Evolutionary conservation across 1,140 invertebrate genomes (phyloP), one percentile per base, ranked within the genome.

Genomic region (Papilio xuthus): DNA sequence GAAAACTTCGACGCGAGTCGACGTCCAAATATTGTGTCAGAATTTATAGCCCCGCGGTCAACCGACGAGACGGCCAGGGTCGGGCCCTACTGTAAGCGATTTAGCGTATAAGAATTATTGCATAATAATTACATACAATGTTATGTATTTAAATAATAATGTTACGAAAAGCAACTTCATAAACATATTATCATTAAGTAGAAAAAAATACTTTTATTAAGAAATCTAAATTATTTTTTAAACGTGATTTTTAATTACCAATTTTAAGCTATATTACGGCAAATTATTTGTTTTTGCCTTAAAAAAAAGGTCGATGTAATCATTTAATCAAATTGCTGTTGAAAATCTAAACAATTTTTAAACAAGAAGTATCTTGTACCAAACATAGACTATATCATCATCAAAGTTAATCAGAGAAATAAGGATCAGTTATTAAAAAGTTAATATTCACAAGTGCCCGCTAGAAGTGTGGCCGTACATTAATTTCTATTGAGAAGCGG

Each of bases 21-120:
- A 83, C 83, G 83, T 79, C 90, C 84, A 91, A 91, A 91, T 91
- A 91, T 90, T 90, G 86, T 90, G 86, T 88, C 85, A 82, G 80
- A 90, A 92, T 90, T 92, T 90, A 92, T 90, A 75, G 88, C 83
- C 77, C 80, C 86, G 87, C 85, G 88, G 88, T 89, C 84, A 88
- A 82, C 80, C 84, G 79, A 83, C 69, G 85, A 82, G 84, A 85
- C 76, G 73, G 79, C 41, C 50, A 42, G 41, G 60, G 85, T 78
- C 20, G 56, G 77, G 83, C 28, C 13, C 4, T 26, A 82, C 26
- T 89, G 71, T 7, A 10, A 82, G 86, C 85, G 84, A 74, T 44
- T 76, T 75, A 37, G 23, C 23, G 0, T n/a, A 26, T 26, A 15
- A 18, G 6, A 69, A 3, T 37, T 69, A n/a, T n/a, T n/a, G n/a